Conservation (phyloP, 2,888 invertebrate genomes). For the Lysandra coridon region DNA sequence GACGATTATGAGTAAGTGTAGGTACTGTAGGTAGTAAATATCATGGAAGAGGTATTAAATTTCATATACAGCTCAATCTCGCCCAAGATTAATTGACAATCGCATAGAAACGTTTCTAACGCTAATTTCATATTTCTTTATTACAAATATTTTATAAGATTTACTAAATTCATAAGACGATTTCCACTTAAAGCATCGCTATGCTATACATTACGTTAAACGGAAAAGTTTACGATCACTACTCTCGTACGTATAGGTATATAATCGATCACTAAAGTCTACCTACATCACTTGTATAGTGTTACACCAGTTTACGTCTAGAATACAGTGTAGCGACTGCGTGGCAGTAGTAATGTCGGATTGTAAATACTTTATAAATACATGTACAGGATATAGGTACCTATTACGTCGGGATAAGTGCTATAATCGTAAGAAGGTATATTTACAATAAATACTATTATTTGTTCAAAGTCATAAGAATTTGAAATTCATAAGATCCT, state of each 20-base stretch:
- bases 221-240: conserved; percentile 34
- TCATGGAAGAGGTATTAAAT: conserved; percentile 37
- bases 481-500: conserved; percentile 77
- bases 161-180: conserved; percentile 76
- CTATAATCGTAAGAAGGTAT: conserved; percentile 63
- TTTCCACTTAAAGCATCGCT: conserved; percentile 76
- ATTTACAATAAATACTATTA: conserved; percentile 70
- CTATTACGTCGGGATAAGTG: conserved; percentile 58
- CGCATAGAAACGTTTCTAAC: conserved; percentile 60
- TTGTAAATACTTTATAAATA: conserved; percentile 33
- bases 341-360: conserved; percentile 37
- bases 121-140: conserved; percentile 55
- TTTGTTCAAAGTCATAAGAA: conserved; percentile 78
- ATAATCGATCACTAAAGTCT: conserved; percentile 31
- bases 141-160: conserved; percentile 68
- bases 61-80: conserved; percentile 46
- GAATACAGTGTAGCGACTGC: conserved; percentile 32
- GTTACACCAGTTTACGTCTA: conserved; percentile 26
- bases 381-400: conserved; percentile 44
- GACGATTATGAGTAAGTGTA: neutral
- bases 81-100: conserved; percentile 71
- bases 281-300: conserved; percentile 26
- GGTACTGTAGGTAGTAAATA: neutral
- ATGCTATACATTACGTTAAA: conserved; percentile 57
- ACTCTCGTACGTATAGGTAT: conserved; percentile 27